Evolutionary conservation across 2,888 invertebrate genomes (phyloP).

Genomic region (Megalurothrips usitatus): DNA sequence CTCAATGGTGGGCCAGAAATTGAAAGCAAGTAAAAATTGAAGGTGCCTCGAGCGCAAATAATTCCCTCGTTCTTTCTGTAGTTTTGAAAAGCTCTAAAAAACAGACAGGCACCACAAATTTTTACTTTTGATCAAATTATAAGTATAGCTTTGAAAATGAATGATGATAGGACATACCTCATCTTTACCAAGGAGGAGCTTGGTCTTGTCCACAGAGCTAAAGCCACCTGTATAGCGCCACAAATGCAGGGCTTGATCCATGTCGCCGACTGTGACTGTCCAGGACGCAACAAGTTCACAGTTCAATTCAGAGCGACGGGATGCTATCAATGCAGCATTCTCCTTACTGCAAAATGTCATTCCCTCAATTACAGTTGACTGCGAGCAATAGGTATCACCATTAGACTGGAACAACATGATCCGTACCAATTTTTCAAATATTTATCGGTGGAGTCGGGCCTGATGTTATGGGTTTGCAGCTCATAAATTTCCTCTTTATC

Average conservation of each 20-base stretch:
- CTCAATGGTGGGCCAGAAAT: slow-evolving; percentile 89
- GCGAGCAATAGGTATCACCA: background rate
- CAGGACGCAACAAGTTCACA: slow-evolving; percentile 91
- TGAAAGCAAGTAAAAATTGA: slow-evolving; percentile 91
- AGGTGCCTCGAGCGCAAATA: slow-evolving; percentile 80
- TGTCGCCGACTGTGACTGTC: slow-evolving; percentile 93
- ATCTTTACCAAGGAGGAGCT: slow-evolving; percentile 63
- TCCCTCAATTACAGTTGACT: background rate
- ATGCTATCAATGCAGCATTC: slow-evolving; percentile 69
- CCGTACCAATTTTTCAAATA: slow-evolving; percentile 91
- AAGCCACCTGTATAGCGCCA: slow-evolving; percentile 96
- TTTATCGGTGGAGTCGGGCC: slow-evolving; percentile 79
- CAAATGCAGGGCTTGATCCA: slow-evolving; percentile 94
- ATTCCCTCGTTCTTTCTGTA: slow-evolving; percentile 72
- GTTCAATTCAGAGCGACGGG: slow-evolving; percentile 66
- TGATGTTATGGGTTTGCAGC: slow-evolving; percentile 89
- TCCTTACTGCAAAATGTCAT: slow-evolving; percentile 58
- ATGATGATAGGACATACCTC: slow-evolving; percentile 50
- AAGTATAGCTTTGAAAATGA: background rate
- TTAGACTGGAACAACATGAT: slow-evolving; percentile 30
- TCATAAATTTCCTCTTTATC: slow-evolving; percentile 95
- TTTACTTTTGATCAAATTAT: background rate
- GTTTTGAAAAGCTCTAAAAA: slow-evolving; percentile 61
- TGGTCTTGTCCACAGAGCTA: slow-evolving; percentile 74
- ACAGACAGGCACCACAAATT: background rate